Evolutionary conservation across 1,140 invertebrate genomes (phyloP).

Genomic region (Drepana arcuata): DNA sequence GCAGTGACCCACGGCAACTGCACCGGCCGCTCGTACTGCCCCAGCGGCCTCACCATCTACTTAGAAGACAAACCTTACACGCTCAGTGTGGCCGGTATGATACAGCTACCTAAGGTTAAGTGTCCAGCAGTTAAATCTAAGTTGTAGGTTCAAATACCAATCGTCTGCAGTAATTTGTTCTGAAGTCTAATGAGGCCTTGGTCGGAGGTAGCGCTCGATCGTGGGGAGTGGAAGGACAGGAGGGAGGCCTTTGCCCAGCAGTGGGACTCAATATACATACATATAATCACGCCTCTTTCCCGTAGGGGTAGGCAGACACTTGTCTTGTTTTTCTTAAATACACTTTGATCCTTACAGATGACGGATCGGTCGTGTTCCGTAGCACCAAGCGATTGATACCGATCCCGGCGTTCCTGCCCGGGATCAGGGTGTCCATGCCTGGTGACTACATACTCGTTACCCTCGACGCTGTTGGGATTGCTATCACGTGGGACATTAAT

Average conservation of each 20-base stretch:
- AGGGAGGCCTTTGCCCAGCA: no score
- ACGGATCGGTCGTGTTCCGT: slow-evolving; percentile 72
- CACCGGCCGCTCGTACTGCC: slow-evolving; percentile 61
- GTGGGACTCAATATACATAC: no score
- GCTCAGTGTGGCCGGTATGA: slow-evolving; percentile 55
- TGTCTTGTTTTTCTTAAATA: slow-evolving; percentile 1
- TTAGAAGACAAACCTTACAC: slow-evolving; percentile 79
- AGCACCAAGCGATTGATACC: slow-evolving; percentile 73
- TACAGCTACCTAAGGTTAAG: no score
- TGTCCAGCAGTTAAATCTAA: no score
- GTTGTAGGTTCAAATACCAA: no score
- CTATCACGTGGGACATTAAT: slow-evolving; percentile 82
- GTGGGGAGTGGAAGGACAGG: no score
- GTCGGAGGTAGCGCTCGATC: no score
- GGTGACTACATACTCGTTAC: slow-evolving; percentile 78
- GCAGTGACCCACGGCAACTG: slow-evolving; percentile 73
- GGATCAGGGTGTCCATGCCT: slow-evolving; percentile 78
- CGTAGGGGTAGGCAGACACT: no score
- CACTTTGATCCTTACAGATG: slow-evolving; percentile 44
- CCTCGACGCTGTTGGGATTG: slow-evolving; percentile 78
- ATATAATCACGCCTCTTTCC: no score
- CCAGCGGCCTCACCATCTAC: slow-evolving; percentile 76
- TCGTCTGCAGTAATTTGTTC: no score
- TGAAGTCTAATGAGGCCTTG: no score
- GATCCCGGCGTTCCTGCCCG: slow-evolving; percentile 79